phyloP scores from a whole-genome alignment of 2,797 vertebrate species.

The Pteropus rufus region DNA sequence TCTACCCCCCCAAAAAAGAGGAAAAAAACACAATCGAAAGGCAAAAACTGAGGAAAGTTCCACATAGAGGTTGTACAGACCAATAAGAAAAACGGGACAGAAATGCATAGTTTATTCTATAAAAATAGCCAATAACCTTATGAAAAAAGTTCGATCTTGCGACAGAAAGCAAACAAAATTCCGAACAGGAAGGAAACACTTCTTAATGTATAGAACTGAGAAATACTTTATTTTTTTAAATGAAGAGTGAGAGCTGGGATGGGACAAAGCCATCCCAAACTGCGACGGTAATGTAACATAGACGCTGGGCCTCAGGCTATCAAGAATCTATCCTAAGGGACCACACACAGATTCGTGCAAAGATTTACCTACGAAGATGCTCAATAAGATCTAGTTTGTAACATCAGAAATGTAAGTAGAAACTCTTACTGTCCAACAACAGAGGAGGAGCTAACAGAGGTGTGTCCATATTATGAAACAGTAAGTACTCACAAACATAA shows the following conservation, averaged over 20 bases:
- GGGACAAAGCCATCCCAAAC: not conserved
- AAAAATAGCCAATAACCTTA: not conserved
- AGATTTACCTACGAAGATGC: not conserved
- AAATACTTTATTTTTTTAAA: not conserved
- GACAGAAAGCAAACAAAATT: not conserved
- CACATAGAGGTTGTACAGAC: not conserved
- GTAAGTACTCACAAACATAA: not conserved
- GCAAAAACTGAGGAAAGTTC: not conserved
- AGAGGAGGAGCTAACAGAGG: not conserved
- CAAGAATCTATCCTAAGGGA: not conserved
- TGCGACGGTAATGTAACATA: fast-evolving
- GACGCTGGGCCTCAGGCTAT: fast-evolving
- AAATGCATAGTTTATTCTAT: not conserved
- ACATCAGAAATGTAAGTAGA: not conserved
- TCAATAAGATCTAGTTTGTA: not conserved
- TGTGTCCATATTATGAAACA: not conserved
- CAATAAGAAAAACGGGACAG: fast-evolving
- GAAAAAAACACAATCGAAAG: not conserved
- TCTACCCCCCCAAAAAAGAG: too few relatives aligned
- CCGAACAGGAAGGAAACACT: not conserved
- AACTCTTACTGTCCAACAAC: not conserved
- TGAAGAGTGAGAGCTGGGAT: not conserved
- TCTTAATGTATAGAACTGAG: not conserved
- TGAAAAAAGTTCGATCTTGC: not conserved
- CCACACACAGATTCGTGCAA: too few relatives aligned